phyloP scores from a whole-genome alignment of 1,140 invertebrate species.

The Zophobas atratus region DNA sequence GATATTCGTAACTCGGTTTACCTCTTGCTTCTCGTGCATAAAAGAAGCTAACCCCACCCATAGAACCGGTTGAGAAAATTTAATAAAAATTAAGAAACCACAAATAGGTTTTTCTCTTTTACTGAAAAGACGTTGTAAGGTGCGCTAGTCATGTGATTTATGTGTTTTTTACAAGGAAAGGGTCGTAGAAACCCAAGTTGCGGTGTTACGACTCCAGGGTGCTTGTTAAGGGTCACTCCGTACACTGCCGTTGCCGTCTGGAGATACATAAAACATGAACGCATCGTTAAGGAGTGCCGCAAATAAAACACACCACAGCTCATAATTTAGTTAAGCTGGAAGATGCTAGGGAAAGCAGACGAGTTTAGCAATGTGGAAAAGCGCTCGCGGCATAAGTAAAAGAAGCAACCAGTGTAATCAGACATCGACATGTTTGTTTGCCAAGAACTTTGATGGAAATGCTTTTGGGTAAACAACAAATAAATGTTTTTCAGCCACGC shows the following conservation, averaged over 20 bases:
- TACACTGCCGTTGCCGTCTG: constrained; percentile 43
- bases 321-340: constrained; percentile 55
- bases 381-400: constrained; percentile 21
- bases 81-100: constrained; percentile 25
- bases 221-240: constrained; percentile 52
- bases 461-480: constrained; percentile 20
- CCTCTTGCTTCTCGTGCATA: neutral
- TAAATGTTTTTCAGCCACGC: neutral
- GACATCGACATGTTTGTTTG: constrained; percentile 34
- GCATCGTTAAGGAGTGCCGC: constrained; percentile 55
- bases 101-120: constrained; percentile 44
- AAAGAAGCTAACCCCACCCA: neutral
- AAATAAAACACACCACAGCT: constrained; percentile 52
- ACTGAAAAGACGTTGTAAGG: constrained; percentile 13
- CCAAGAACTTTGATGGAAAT: constrained; percentile 35
- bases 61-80: neutral
- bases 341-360: constrained; percentile 30
- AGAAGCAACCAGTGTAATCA: constrained; percentile 38
- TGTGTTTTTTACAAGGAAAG: constrained; percentile 43
- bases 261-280: constrained; percentile 57
- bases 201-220: constrained; percentile 40
- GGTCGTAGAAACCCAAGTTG: constrained; percentile 32
- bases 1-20: constrained; percentile 1
- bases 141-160: constrained; percentile 36
- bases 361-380: constrained; percentile 26